Base-by-base conservation (phyloP, 2,113 vertebrate genomes). In the Engraulis encrasicolus region DNA sequence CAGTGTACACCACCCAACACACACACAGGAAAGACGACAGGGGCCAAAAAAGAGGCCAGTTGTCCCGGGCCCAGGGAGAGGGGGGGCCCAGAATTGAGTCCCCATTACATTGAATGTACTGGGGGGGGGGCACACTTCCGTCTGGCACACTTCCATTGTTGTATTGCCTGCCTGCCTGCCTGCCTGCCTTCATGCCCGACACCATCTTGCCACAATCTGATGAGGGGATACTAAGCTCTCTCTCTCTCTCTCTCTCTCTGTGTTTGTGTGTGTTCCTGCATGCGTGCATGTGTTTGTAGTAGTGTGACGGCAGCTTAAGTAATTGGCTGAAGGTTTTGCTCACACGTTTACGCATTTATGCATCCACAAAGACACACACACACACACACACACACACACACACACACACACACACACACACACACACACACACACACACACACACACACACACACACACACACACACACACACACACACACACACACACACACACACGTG, bases 121-220 rank as follows among this genome's bases (percentile, higher is more conserved):
- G n/a, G n/a, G n/a, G n/a, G n/a, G n/a, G n/a, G n/a, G n/a, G n/a
- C n/a, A 77, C 52, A 54, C 79, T 40, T 66, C 54, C 45, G 71
- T n/a, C 79, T 61, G 6, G 27, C 27, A 37, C 61, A 3, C 66
- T 49, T n/a, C 20, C 79, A 50, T 27, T 71, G 82, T 81, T 36
- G 80, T n/a, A n/a, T n/a, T n/a, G n/a, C n/a, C n/a, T n/a, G n/a
- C n/a, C n/a, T n/a, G n/a, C n/a, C n/a, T n/a, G n/a, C n/a, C n/a
- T n/a, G n/a, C n/a, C n/a, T n/a, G n/a, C n/a, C n/a, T n/a, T n/a
- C n/a, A n/a, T 45, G 31, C 74, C 18, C 54, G 37, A 48, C 40
- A 31, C 58, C n/a, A 82, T 19, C 61, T 54, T 78, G 45, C 52
- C 80, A 80, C 85, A 85, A 86, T 79, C 77, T 80, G 79, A 84